These are phyloP conservation scores for Pocillopora verrucosa DNA, from an alignment of 64 coral and sea anemone species.

Conservation along the genomic window DNA sequence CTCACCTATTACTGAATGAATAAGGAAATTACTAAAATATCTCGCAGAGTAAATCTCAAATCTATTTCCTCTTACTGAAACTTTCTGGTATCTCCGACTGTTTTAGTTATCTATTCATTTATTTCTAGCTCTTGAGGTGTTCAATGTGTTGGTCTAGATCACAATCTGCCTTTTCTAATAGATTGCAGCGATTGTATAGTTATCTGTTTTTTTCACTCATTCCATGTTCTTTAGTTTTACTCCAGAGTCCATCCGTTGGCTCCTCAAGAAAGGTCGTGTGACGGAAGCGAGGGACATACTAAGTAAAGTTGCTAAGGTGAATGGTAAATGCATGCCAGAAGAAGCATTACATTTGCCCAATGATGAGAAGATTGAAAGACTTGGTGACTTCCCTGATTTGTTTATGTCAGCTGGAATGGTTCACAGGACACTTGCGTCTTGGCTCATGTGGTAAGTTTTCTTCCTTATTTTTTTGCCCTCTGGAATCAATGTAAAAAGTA, in stretches of 20 bases:
- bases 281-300: constrained; percentile 28
- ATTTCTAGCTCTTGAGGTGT: no score
- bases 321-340: constrained; percentile 32
- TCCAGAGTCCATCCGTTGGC: constrained; percentile 57
- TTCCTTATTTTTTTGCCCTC: not conserved
- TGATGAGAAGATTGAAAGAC: constrained; percentile 1
- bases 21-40: no score
- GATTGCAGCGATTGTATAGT: not conserved
- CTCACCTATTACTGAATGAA: no score
- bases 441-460: constrained; percentile 47
- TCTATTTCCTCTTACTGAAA: no score
- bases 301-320: constrained; percentile 21
- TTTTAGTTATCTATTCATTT: no score
- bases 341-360: constrained; percentile 4
- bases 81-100: no score
- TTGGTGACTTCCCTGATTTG: constrained; percentile 35
- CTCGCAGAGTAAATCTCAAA: no score
- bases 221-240: not conserved
- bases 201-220: not conserved
- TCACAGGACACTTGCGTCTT: constrained; percentile 38
- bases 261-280: constrained; percentile 39
- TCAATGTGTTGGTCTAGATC: no score
- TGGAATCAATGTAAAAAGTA: not conserved
- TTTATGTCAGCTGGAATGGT: constrained; percentile 29
- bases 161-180: no score